Conservation (phyloP, 2,113 vertebrate genomes). For the Strix uralensis region DNA sequence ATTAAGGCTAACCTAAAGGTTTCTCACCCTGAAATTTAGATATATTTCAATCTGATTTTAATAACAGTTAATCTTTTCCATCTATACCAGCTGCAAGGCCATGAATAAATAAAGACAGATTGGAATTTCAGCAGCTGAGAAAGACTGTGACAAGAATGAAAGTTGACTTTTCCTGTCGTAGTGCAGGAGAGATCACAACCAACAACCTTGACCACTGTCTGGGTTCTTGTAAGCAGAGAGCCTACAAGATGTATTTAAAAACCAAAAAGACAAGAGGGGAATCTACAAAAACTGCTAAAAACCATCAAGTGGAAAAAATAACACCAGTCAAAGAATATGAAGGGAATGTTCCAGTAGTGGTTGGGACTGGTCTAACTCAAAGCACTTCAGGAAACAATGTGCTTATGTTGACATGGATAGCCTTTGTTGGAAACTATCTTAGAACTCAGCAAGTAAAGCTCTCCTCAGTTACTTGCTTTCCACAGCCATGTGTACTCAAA, state of each 20-base stretch:
- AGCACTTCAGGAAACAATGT: background rate
- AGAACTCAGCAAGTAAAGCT: background rate
- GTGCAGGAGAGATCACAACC: background rate
- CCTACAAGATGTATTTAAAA: background rate
- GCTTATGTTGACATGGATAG: background rate
- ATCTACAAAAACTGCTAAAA: background rate
- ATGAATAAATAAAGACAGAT: constrained; percentile 43
- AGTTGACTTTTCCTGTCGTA: background rate
- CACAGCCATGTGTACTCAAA: background rate
- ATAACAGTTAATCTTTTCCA: constrained; percentile 45
- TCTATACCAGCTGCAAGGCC: background rate
- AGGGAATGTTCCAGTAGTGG: background rate
- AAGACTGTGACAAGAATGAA: constrained; percentile 33
- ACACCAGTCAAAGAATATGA: background rate
- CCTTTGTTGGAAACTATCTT: background rate
- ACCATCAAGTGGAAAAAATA: background rate
- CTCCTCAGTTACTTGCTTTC: background rate
- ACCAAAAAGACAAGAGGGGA: background rate
- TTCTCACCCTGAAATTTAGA: constrained; percentile 4
- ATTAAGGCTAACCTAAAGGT: constrained; percentile 27
- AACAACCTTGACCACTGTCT: background rate
- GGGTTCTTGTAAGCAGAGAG: background rate
- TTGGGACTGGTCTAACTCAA: background rate
- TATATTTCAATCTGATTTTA: constrained; percentile 44
- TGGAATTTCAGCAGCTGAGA: constrained; percentile 2